These are phyloP conservation scores for Pionites leucogaster DNA, from an alignment of 2,113 vertebrate species.

Conservation along the genomic window DNA sequence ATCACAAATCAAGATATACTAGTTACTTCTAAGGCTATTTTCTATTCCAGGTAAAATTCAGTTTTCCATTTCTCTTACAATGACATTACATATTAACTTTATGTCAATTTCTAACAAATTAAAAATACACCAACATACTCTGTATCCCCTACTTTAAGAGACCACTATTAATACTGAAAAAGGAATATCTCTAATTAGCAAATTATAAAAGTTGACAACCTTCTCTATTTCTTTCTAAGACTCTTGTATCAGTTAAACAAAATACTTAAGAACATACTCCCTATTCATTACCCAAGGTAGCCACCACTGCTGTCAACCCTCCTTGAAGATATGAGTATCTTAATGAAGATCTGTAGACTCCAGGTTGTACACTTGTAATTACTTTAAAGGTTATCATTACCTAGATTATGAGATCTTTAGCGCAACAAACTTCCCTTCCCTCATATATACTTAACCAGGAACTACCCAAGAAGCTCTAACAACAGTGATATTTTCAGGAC, in stretches of 20 bases:
- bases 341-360: not conserved
- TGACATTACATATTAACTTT: not conserved
- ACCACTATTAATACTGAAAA: not conserved
- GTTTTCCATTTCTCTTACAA: not conserved
- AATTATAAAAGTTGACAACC: not conserved
- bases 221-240: not conserved
- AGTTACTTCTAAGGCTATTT: not conserved
- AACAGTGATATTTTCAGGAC: not conserved
- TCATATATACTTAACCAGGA: not conserved
- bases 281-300: not conserved
- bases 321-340: not conserved
- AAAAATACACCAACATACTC: not conserved
- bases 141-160: not conserved
- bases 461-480: not conserved
- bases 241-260: not conserved
- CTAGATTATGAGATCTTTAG: not conserved
- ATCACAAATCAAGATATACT: not conserved
- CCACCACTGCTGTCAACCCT: not conserved
- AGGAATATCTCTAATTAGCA: not conserved
- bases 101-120: not conserved
- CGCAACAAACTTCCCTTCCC: not conserved
- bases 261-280: not conserved
- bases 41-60: not conserved
- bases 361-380: not conserved
- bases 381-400: not conserved